Base-by-base conservation (phyloP, 2,888 invertebrate genomes). In the Philonicus albiceps region DNA sequence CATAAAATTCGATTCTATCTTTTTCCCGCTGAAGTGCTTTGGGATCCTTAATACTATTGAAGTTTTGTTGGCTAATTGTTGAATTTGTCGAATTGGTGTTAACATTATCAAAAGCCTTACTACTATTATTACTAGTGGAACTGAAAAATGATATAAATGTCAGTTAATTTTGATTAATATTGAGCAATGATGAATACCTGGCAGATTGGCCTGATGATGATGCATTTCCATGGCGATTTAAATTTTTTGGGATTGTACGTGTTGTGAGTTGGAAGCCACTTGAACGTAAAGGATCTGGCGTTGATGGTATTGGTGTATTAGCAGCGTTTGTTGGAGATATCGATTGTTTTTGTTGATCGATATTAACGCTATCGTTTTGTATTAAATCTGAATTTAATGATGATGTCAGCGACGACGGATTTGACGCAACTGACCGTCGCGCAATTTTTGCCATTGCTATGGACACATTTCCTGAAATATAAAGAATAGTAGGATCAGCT, bases 1-100 rank as follows among this genome's bases (percentile, higher is more conserved):
- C 95, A 93, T 97, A 97, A 93, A 96, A 97, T 91, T 96, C 96
- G 90, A 95, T 94, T 90, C 96, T 95, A 90, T 95, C 94, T 90
- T 95, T 94, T 91, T 96, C 95, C 86, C 95, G 94, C 90, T 95
- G 94, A 89, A 93, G 93, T 4, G 90, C 91, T 87, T 90, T 87
- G 7, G 13, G 19, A 31, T 43, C 34, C 53, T 11, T 78, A 55
- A 64, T 86, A 22, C 74, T 86, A 83, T 87, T 86, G 37, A 75
- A 84, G 64, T 87, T 80, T 81, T 84, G 43, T 85, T 84, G 43
- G 31, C 72, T 78, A 74, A 64, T 86, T 72, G 86, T 86, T 64
- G 86, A 30, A 78, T 86, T 86, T 80, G 43, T 78, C 55, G 86
- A 40, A 76, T 76, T 75, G 53, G 86, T 64, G 43, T 86, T 87